Evolutionary conservation across 1,140 invertebrate genomes (phyloP).

Genomic region (Brachystomella parvula): DNA sequence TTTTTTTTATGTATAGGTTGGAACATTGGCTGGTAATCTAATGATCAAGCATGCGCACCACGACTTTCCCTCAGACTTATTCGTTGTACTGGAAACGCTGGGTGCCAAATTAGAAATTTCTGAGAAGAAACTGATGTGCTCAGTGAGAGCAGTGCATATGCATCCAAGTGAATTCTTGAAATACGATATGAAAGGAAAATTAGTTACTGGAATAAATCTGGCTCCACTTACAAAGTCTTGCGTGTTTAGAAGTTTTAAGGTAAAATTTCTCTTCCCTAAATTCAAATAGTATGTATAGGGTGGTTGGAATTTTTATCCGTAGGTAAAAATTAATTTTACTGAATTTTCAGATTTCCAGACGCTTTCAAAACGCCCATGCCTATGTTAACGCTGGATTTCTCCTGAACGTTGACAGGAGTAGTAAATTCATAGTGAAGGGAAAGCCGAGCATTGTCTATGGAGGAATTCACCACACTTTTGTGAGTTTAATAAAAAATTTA

Average conservation of each 20-base stretch:
- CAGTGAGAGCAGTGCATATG: constrained; percentile 49
- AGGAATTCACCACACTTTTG: constrained; percentile 49
- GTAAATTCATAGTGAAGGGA: constrained; percentile 19
- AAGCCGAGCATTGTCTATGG: constrained; percentile 24
- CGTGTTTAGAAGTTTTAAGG: constrained; percentile 39
- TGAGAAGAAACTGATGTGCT: constrained; percentile 53
- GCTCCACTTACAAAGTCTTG: constrained; percentile 39
- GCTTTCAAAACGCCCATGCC: constrained; percentile 43
- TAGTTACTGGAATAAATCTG: constrained; percentile 36
- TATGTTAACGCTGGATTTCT: constrained; percentile 46
- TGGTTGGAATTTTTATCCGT: not conserved
- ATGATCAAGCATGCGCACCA: constrained; percentile 42
- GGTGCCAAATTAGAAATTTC: constrained; percentile 42
- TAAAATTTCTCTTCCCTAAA: constrained; percentile 38
- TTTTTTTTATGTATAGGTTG: constrained; percentile 37
- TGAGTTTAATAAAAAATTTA: constrained; percentile 36
- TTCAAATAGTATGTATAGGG: too few relatives aligned
- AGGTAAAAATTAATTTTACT: not conserved
- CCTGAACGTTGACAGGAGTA: constrained; percentile 36
- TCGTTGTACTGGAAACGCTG: constrained; percentile 44
- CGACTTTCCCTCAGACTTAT: constrained; percentile 48
- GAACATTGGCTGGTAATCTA: constrained; percentile 12
- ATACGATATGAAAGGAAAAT: constrained; percentile 25
- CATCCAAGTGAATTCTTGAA: constrained; percentile 30
- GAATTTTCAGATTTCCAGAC: constrained; percentile 44